Conservation (phyloP, 2,888 invertebrate genomes). For the Cephus runcator region DNA sequence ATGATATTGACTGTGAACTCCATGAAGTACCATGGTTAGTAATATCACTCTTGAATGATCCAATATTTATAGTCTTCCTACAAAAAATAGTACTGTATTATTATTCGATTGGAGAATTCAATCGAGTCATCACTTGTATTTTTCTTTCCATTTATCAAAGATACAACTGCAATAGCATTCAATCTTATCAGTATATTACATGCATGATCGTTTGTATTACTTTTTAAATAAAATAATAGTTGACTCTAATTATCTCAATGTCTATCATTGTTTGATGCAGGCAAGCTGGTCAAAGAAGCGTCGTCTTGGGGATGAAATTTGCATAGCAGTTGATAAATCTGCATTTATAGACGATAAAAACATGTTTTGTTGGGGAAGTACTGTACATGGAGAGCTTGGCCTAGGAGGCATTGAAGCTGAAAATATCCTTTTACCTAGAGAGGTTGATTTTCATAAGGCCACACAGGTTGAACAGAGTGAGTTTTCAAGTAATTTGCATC, state of each 20-base stretch:
- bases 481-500: conserved; percentile 13
- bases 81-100: neutral
- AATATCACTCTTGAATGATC: neutral
- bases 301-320: conserved; percentile 36
- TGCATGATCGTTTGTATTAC: neutral
- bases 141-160: neutral
- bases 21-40: conserved; percentile 41
- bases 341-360: conserved; percentile 30
- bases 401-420: conserved; percentile 82
- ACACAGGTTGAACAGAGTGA: conserved; percentile 63
- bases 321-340: conserved; percentile 20
- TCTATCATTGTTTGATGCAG: conserved; percentile 27
- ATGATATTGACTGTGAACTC: conserved; percentile 22
- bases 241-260: neutral
- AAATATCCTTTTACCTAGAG: conserved; percentile 67
- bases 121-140: neutral
- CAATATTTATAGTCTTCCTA: neutral
- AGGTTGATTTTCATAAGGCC: conserved; percentile 62
- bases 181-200: neutral
- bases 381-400: conserved; percentile 81
- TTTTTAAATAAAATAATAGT: neutral
- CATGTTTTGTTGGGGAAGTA: conserved; percentile 83
- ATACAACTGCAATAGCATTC: too few species aligned
- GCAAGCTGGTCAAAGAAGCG: conserved; percentile 47
- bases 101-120: neutral